Evolutionary conservation across 92 coral and sea anemone species (phyloP).

Genomic region (Diadumene lineata): DNA sequence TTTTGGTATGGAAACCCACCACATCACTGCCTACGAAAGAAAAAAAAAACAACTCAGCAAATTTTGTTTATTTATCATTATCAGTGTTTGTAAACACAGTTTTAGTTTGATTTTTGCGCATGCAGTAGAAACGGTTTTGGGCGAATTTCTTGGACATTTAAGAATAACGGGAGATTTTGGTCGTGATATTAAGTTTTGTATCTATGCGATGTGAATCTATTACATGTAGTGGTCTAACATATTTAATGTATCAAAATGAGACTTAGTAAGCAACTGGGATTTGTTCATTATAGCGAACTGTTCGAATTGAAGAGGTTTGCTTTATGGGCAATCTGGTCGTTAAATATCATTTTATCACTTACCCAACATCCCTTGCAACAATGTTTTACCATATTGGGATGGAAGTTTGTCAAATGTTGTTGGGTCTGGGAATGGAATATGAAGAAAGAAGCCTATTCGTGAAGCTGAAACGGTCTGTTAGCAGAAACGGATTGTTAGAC

Average conservation of each 20-base stretch:
- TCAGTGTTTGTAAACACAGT: no score
- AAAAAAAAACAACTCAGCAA: background rate
- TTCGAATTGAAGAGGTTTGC: no score
- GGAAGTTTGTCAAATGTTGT: background rate
- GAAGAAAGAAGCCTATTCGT: conserved; percentile 23
- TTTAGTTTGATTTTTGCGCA: no score
- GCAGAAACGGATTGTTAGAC: no score
- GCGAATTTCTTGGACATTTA: no score
- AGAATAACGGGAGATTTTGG: background rate
- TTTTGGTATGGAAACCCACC: conserved; percentile 8
- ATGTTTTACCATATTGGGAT: background rate
- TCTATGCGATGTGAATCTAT: no score
- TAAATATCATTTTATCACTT: background rate
- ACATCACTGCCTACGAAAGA: background rate
- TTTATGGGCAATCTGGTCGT: no score
- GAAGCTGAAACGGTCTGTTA: no score
- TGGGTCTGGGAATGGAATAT: conserved; percentile 15
- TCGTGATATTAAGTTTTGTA: no score
- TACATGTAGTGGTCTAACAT: no score
- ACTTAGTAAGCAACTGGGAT: background rate
- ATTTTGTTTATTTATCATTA: no score
- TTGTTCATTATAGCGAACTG: background rate
- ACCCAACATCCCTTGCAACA: conserved; percentile 21
- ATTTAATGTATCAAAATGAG: background rate
- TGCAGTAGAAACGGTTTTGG: no score